phyloP scores from a whole-genome alignment of 1,140 invertebrate genomes.

The Mylabris phalerata region DNA sequence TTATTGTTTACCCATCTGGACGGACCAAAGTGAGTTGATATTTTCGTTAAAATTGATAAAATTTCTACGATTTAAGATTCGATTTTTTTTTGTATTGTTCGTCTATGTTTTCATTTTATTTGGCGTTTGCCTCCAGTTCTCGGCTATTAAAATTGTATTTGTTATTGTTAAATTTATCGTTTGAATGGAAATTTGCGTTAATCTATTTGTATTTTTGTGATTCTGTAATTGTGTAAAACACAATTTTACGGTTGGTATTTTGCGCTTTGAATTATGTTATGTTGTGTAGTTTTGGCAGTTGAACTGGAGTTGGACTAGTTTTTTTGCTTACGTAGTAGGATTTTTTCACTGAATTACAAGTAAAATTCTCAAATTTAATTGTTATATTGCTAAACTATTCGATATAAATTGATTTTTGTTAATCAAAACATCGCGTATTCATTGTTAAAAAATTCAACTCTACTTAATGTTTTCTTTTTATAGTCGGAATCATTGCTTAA shows the following conservation, averaged over 20 bases:
- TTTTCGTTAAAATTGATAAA: slow-evolving; percentile 20
- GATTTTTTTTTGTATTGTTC: slow-evolving; percentile 26
- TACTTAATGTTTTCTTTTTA: too few species aligned
- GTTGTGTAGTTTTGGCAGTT: slow-evolving; percentile 5
- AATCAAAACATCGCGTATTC: not conserved
- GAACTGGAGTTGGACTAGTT: slow-evolving; percentile 15
- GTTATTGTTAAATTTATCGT: not conserved
- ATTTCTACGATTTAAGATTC: not conserved
- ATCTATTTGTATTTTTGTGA: not conserved
- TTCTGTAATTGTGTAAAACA: not conserved
- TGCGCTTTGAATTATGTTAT: not conserved
- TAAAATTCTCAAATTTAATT: too few species aligned
- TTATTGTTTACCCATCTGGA: slow-evolving; percentile 59
- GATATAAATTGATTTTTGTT: not conserved
- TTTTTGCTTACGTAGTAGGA: slow-evolving; percentile 18
- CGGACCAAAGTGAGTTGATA: slow-evolving; percentile 55
- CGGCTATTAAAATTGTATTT: not conserved
- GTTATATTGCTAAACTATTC: too few species aligned
- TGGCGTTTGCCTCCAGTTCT: not conserved
- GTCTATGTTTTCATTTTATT: slow-evolving; percentile 35
- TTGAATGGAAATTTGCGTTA: not conserved
- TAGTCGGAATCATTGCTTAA: too few species aligned
- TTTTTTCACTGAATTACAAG: not conserved
- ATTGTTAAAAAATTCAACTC: too few species aligned
- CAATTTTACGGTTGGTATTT: not conserved